Evolutionary conservation across 2,888 invertebrate genomes (phyloP), one percentile per base, ranked within the genome.

Genomic region (Andrena bucephala): DNA sequence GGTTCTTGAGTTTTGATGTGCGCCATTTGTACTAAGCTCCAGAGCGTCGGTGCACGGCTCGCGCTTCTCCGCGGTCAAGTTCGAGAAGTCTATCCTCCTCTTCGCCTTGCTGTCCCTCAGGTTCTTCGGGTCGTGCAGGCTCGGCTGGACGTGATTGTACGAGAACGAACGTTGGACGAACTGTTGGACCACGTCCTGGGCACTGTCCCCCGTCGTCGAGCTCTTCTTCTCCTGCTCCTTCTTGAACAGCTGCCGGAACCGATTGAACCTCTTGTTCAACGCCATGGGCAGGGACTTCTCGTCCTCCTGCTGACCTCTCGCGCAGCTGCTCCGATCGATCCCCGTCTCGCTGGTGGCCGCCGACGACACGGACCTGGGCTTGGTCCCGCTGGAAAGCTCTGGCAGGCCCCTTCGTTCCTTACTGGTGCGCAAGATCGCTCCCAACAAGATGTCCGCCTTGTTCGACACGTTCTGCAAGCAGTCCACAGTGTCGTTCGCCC

Each of bases 361-460:
- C n/a, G 73, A 33, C 77, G 73, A 59, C 13, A 71, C 63, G 10
- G 84, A 83, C 57, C 87, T 83, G 4, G 88, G 82, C 67, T 81
- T 90, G 77, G 90, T 87, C 59, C 90, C 92, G 69, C 88, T 91
- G 6, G 90, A 87, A 36, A 89, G 87, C 67, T 92, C 89, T 5
- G 84, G 68, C n/a, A 87, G 73, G n/a, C 87, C 87, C 60, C 92
- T 92, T 65, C 93, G 93, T 68, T 94, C 94, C 85, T 93, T 94
- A 85, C 94, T 95, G 72, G 95, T 94, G 42, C 95, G 93, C 89
- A 95, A 94, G 83, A 96, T 95, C 72, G 96, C 95, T 84, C 95
- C 95, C 73, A 96, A 90, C 79, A 95, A 88, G 70, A 95, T 92
- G 87, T 95, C 95, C 20, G 95, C 95, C 87, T 95, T 95, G 90